Percentiles rank a stretch among this genome's conserved stretches.
Evolutionary conservation across 2,797 vertebrate species (phyloP).

Genomic region (Esox lucius): DNA sequence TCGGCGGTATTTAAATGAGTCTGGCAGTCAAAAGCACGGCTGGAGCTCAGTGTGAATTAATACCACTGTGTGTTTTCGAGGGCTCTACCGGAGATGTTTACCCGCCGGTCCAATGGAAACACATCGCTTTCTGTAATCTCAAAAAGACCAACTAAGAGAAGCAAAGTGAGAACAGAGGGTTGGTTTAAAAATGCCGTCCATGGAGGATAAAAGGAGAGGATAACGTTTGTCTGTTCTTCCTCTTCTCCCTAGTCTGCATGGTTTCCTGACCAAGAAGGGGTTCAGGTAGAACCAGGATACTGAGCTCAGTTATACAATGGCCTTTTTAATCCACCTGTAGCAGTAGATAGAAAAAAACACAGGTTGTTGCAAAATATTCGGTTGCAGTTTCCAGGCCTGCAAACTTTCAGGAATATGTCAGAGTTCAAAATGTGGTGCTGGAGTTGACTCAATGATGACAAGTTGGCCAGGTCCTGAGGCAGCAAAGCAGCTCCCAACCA

Average conservation of each 20-base stretch:
- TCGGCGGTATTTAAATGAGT: conserved; percentile 71
- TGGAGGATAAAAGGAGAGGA: conserved; percentile 9
- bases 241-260: not conserved
- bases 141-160: conserved; percentile 45
- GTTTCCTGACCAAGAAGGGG: conserved; percentile 7
- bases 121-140: conserved; percentile 37
- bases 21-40: conserved; percentile 56
- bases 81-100: conserved; percentile 43
- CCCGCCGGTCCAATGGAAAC: conserved; percentile 35
- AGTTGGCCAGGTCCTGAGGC: too few relatives aligned
- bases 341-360: not conserved
- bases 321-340: too few relatives aligned
- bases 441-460: too few relatives aligned
- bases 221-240: conserved; percentile 2
- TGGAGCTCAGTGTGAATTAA: conserved; percentile 64
- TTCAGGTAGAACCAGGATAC: conserved; percentile 21
- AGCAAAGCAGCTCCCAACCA: too few relatives aligned
- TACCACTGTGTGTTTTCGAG: conserved; percentile 48
- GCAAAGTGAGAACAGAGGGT: not conserved
- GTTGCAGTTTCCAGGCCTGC: not conserved
- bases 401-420: too few relatives aligned
- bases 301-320: not conserved
- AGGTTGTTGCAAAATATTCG: not conserved
- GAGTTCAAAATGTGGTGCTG: too few relatives aligned
- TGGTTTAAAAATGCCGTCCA: not conserved